Percentiles rank a stretch among this genome's conserved stretches.
phyloP scores from a whole-genome alignment of 2,888 invertebrate species.

The Lepidocyrtoides sp. region DNA sequence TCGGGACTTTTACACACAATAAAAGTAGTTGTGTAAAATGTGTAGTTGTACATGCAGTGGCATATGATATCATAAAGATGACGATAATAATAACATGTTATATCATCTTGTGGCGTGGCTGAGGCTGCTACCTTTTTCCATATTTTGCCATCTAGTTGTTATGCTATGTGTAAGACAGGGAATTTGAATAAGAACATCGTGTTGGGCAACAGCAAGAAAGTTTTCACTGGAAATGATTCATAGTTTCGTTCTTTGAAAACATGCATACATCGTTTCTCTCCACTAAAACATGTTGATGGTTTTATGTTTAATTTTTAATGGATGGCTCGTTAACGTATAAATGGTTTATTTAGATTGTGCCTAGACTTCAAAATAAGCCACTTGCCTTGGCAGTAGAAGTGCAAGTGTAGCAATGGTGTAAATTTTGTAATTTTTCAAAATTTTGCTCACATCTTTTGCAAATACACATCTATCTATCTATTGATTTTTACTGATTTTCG shows the following conservation, averaged over 20 bases:
- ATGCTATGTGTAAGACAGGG: slow-evolving; percentile 20
- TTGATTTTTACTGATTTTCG: slow-evolving; percentile 32
- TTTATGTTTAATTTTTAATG: slow-evolving; percentile 77
- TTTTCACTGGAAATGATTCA: slow-evolving; percentile 69
- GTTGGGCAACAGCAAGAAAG: slow-evolving; percentile 47
- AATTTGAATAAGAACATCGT: slow-evolving; percentile 51
- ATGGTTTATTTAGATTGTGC: slow-evolving; percentile 80
- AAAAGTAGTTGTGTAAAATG: neutral
- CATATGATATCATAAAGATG: slow-evolving; percentile 46
- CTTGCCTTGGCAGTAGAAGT: slow-evolving; percentile 49
- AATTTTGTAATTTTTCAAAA: slow-evolving; percentile 26
- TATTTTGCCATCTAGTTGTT: slow-evolving; percentile 6
- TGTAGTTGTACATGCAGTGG: slow-evolving; percentile 36
- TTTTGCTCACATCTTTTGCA: slow-evolving; percentile 20
- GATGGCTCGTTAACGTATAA: slow-evolving; percentile 79
- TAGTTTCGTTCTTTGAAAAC: slow-evolving; percentile 64
- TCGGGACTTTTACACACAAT: slow-evolving; percentile 39
- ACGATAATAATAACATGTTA: slow-evolving; percentile 34
- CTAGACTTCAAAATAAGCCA: slow-evolving; percentile 68
- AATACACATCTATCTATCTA: neutral
- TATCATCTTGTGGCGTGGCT: slow-evolving; percentile 15
- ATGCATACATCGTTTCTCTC: slow-evolving; percentile 30
- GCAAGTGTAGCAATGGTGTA: slow-evolving; percentile 30
- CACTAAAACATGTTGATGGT: slow-evolving; percentile 72
- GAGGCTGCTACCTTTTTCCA: slow-evolving; percentile 28